Evolutionary conservation across 2,113 vertebrate species (phyloP).

Genomic region (Edolisoma coerulescens): DNA sequence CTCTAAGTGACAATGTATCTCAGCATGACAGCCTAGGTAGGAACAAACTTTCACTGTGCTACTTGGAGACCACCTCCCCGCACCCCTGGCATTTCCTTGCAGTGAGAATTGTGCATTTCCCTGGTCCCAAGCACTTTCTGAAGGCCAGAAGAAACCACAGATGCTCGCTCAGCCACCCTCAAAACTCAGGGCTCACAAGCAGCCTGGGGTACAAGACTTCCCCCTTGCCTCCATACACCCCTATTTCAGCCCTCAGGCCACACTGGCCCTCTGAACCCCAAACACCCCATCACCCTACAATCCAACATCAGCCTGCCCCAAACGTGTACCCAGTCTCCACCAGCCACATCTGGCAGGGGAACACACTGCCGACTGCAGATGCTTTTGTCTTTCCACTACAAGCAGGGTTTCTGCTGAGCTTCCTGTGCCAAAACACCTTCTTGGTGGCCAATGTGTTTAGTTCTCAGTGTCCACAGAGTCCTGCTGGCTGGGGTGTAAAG

Average conservation of each 20-base stretch:
- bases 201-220: background rate
- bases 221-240: background rate
- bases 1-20: background rate
- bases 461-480: background rate
- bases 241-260: background rate
- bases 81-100: background rate
- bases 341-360: background rate
- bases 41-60: background rate
- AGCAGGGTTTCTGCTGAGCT: background rate
- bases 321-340: background rate
- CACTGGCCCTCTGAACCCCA: background rate
- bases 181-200: background rate
- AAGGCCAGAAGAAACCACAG: background rate
- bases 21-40: background rate
- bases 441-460: background rate
- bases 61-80: background rate
- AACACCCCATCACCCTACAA: background rate
- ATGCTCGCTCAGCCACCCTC: background rate
- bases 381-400: background rate
- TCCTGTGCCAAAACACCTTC: background rate
- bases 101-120: background rate
- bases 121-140: background rate
- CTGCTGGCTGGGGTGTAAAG: background rate
- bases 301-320: background rate
- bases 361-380: accelerated